phyloP scores from a whole-genome alignment of 2,888 invertebrate species.

The Cenopis cana region DNA sequence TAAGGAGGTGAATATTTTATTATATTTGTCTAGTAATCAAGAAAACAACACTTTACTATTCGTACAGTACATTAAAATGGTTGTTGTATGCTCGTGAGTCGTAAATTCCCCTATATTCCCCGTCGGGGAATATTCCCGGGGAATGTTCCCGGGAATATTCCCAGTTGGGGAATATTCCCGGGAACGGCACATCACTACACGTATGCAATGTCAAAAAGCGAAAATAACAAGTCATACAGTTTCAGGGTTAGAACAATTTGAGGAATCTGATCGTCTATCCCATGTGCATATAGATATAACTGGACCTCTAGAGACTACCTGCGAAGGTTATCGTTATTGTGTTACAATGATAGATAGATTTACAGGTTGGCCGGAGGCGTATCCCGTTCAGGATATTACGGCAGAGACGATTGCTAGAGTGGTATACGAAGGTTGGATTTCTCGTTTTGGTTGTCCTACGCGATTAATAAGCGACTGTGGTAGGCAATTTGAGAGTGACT shows the following conservation, averaged over 20 bases:
- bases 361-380: slow-evolving; percentile 4
- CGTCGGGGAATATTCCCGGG: too few species aligned
- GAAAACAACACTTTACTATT: too few species aligned
- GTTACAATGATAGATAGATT: slow-evolving; percentile 17
- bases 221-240: not conserved
- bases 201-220: slow-evolving; percentile 5
- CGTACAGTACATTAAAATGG: too few species aligned
- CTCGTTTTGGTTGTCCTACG: slow-evolving; percentile 12
- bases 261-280: not conserved
- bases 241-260: not conserved
- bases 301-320: not conserved
- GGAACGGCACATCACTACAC: too few species aligned
- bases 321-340: slow-evolving; percentile 2
- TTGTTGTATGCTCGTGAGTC: too few species aligned
- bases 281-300: slow-evolving; percentile 29
- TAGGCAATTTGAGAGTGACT: slow-evolving; percentile 38
- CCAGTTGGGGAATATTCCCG: too few species aligned
- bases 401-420: slow-evolving; percentile 10
- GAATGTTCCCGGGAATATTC: too few species aligned
- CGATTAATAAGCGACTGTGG: slow-evolving; percentile 36
- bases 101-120: too few species aligned
- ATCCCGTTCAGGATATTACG: not conserved
- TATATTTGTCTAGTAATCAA: too few species aligned
- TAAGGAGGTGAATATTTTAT: too few species aligned
- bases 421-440: slow-evolving; percentile 8